Base-by-base conservation (phyloP, 2,888 invertebrate genomes). In the Asteroscopus sphinx region DNA sequence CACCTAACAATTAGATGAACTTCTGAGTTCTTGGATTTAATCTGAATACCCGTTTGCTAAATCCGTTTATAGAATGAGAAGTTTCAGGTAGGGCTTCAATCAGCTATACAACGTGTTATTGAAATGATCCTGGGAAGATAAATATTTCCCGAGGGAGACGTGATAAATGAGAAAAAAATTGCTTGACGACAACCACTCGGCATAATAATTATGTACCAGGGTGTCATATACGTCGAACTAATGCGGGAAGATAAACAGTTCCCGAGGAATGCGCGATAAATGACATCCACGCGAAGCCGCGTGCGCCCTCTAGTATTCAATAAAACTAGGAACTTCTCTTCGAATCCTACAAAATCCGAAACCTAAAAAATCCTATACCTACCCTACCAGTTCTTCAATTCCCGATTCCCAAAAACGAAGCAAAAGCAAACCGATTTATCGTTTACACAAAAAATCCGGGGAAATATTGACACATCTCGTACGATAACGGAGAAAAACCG, bases 401-500 rank as follows among this genome's bases (percentile, higher is more conserved):
- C 46, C 17, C 45, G 48, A 66, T 56, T 36, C 13, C 40, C 16
- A 52, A 66, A 68, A 66, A 72, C 44, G 62, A 54, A 44, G 46
- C 54, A 62, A 70, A 72, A 65, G 58, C 62, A 54, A 58, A 53
- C 59, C 41, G 66, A 76, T 75, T 73, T 76, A 71, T 68, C 72
- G 69, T 52, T 58, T 26, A 21, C 68, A 62, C 68, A 74, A 76
- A 76, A 55, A 64, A 60, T 42, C 35, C 48, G 41, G 48, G 36
- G 26, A 59, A 68, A 76, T 74, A 76, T 76, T 74, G 72, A 68
- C 70, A 74, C 66, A 70, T 60, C 55, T 68, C 47, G 56, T 56
- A 47, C 55, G 70, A 68, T 66, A 66, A 58, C 59, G 56, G 51
- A 69, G 63, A 63, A 72, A 70, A 68, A 58, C 53, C 47, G 55